These are phyloP conservation scores for Amphiura filiformis DNA, from an alignment of 35 echinoderm and acorn worm genomes.

Conservation along the genomic window DNA sequence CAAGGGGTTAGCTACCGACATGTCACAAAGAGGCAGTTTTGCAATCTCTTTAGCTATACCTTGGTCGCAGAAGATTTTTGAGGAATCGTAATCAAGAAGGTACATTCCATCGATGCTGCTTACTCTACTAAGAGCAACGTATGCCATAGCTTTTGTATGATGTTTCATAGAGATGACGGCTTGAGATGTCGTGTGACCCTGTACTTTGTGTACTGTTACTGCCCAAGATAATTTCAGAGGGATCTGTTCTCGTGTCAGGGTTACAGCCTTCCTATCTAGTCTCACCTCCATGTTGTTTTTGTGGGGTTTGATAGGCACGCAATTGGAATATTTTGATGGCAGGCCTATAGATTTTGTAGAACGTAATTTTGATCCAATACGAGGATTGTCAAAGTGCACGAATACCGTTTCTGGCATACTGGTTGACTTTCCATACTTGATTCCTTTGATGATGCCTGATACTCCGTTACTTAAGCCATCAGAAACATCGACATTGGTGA, in stretches of 20 bases:
- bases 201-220: constrained; percentile 53
- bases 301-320: constrained; percentile 31
- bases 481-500: constrained; percentile 32
- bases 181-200: constrained; percentile 37
- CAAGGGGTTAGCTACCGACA: too few relatives aligned
- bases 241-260: constrained; percentile 16
- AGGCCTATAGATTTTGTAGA: not conserved
- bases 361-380: constrained; percentile 23
- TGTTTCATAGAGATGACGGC: constrained; percentile 20
- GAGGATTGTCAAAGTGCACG: constrained; percentile 30
- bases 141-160: not conserved
- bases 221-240: constrained; percentile 53
- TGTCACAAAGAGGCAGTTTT: too few relatives aligned
- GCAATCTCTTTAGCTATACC: too few relatives aligned
- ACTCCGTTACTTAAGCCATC: constrained; percentile 42
- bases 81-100: not conserved
- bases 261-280: not conserved
- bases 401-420: constrained; percentile 7
- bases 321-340: not conserved
- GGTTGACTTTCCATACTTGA: not conserved
- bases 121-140: constrained; percentile 42
- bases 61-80: too few relatives aligned
- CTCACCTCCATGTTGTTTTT: constrained; percentile 26
- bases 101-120: constrained; percentile 5
- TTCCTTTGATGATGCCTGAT: constrained; percentile 34